Evolutionary conservation across 2,113 vertebrate species (phyloP), one percentile per base, ranked within the genome.

Genomic region (Progne subis): DNA sequence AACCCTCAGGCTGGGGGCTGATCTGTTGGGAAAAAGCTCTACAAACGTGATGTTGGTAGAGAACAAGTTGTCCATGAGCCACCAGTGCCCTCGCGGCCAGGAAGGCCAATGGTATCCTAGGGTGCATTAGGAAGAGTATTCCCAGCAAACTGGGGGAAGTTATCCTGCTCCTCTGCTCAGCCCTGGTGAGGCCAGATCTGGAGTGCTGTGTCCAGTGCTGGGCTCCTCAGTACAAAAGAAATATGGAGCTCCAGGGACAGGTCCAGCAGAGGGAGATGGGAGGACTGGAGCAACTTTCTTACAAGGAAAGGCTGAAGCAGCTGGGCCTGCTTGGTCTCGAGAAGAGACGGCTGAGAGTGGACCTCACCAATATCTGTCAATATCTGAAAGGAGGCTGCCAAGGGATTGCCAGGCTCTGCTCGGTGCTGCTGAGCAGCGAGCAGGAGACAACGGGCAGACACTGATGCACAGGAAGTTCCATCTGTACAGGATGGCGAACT

Each of bases 101-200:
- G 39, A 65, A 50, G 32, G 39, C 9, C 32, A 68, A 3, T 6
- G 60, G 26, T 52, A 37, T 11, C 37, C 37, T 16, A 5, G 9
- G 2, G 12, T n/a, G 32, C 12, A 14, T n/a, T 11, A 52, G 39
- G 52, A 52, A 67, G 32, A 74, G 16, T 25, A 71, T 5, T 34
- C 7, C 4, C 18, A 59, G 60, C 5, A 52, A 37, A 12, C 6
- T 1, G 0, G 5, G 18, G 14, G 1, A 67, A 31, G 32, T 5
- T 7, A 24, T 53, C 46, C 28, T 24, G 18, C 18, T 21, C 21
- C 12, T 65, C 21, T 44, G 23, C 52, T 57, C 37, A 65, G 44
- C 8, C 14, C 31, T 53, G 16, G 18, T 29, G 44, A 52, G 12
- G 44, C 44, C 11, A 1, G 4, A 17, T 17, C 28, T 52, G 23